Percentiles rank a stretch among this genome's conserved stretches.
Evolutionary conservation across 2,888 invertebrate genomes (phyloP).

Genomic region (Eulithis testata): DNA sequence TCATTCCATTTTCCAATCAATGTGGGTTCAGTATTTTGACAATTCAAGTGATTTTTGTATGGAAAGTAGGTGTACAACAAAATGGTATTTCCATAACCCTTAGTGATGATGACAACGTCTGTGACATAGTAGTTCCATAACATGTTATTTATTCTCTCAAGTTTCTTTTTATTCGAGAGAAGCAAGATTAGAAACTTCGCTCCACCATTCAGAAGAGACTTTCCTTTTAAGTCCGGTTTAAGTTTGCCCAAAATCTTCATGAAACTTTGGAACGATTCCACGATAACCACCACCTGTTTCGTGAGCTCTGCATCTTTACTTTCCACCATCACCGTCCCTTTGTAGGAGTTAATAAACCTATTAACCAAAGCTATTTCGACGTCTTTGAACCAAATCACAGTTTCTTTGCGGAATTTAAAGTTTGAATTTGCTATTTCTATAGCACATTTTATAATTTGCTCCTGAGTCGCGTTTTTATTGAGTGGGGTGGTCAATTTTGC

Average conservation of each 20-base stretch:
- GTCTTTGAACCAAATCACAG: conserved; percentile 56
- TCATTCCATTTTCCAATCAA: conserved; percentile 55
- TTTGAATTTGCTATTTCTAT: conserved; percentile 59
- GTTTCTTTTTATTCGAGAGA: conserved; percentile 50
- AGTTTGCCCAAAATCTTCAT: conserved; percentile 53
- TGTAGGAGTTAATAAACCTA: conserved; percentile 55
- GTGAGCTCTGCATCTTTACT: conserved; percentile 51
- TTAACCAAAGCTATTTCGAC: conserved; percentile 52
- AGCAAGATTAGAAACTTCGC: conserved; percentile 61
- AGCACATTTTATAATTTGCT: conserved; percentile 51
- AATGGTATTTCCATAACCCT: conserved; percentile 46
- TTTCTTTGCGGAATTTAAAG: conserved; percentile 57
- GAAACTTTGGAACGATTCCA: conserved; percentile 60
- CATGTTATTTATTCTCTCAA: conserved; percentile 57
- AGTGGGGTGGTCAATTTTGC: conserved; percentile 33
- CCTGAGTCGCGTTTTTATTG: conserved; percentile 33
- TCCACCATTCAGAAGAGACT: conserved; percentile 57
- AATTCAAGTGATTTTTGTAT: conserved; percentile 59
- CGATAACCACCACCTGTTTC: conserved; percentile 62
- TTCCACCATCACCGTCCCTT: conserved; percentile 62
- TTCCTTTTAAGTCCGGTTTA: conserved; percentile 65
- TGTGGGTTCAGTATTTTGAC: conserved; percentile 59
- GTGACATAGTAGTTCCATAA: conserved; percentile 63
- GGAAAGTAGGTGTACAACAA: conserved; percentile 63
- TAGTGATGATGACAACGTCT: conserved; percentile 56